Conservation (phyloP, 2,113 vertebrate species). For the Chloropsis hardwickii region DNA sequence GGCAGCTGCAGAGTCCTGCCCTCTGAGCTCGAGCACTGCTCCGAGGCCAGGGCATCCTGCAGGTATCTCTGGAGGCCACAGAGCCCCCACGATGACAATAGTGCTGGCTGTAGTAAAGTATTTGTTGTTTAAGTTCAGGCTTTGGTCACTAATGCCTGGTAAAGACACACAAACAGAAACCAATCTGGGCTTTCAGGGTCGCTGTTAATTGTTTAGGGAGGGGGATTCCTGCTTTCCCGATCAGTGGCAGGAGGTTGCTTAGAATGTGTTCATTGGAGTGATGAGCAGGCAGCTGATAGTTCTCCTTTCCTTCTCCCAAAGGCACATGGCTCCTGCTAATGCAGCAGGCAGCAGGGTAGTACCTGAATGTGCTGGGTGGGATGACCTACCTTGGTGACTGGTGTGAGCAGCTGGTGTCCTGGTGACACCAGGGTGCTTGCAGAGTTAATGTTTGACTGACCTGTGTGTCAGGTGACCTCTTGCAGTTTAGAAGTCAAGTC, state of each 20-base stretch:
- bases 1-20: background rate
- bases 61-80: background rate
- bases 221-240: background rate
- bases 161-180: background rate
- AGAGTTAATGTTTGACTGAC: slow-evolving; percentile 32
- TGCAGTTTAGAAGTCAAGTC: slow-evolving; percentile 7
- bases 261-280: background rate
- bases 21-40: background rate
- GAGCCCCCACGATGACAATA: fast-evolving
- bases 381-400: background rate
- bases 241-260: background rate
- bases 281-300: background rate
- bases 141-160: background rate
- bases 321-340: background rate
- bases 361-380: background rate
- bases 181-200: background rate
- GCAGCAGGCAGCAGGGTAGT: background rate
- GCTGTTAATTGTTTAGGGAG: background rate
- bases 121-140: background rate
- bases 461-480: slow-evolving; percentile 2
- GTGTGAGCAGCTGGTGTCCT: background rate
- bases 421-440: background rate
- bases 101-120: background rate
- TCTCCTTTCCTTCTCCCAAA: background rate
- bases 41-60: background rate